These are phyloP conservation scores for Nasonia giraulti DNA, from an alignment of 1,140 invertebrate genomes.

Conservation along the genomic window DNA sequence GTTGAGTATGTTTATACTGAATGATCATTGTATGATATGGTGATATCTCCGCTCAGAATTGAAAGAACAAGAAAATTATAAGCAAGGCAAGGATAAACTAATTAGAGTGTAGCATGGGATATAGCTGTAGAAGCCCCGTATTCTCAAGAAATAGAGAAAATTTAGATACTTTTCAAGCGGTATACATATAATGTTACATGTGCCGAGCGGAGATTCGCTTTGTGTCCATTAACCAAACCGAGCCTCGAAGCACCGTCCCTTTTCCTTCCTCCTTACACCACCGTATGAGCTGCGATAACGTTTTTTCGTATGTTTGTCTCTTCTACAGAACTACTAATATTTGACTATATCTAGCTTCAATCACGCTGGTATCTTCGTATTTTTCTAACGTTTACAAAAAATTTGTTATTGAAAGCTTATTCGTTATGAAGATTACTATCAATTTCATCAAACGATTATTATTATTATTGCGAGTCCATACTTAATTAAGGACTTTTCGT, in stretches of 20 bases:
- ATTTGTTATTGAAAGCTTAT: background rate
- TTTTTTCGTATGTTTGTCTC: conserved; percentile 7
- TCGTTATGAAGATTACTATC: background rate
- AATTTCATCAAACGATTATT: background rate
- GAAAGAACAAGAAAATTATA: background rate
- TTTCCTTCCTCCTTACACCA: conserved; percentile 56
- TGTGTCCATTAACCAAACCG: conserved; percentile 70
- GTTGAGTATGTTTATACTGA: conserved; percentile 50
- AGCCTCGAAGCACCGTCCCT: conserved; percentile 70
- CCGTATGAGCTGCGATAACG: conserved; percentile 52
- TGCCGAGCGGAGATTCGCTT: conserved; percentile 59
- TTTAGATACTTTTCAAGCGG: conserved; percentile 5
- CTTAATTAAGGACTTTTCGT: background rate
- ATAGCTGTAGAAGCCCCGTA: conserved; percentile 11
- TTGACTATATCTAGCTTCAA: background rate
- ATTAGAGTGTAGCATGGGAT: conserved; percentile 2
- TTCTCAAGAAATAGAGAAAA: conserved; percentile 15
- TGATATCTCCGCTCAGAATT: conserved; percentile 47
- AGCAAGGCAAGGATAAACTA: conserved; percentile 2
- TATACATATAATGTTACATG: conserved; percentile 6
- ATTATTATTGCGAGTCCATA: background rate
- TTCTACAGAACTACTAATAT: background rate
- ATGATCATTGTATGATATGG: conserved; percentile 52
- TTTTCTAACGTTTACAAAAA: background rate
- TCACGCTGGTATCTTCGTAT: background rate